These are phyloP conservation scores for Germaria angustata DNA, from an alignment of 2,888 invertebrate genomes.

Conservation along the genomic window DNA sequence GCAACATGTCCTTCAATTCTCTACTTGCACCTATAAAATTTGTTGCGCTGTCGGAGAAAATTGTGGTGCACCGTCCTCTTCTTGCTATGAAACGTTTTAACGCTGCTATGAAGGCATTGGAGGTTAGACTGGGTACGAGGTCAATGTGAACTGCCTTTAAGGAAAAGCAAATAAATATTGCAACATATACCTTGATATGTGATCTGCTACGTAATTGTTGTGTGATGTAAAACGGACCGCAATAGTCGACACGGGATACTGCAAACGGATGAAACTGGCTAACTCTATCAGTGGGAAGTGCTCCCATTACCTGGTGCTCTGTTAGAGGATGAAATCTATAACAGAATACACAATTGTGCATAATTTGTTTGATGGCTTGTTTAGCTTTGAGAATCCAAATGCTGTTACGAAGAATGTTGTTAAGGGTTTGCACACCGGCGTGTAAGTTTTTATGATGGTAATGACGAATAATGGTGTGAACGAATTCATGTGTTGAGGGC, in stretches of 20 bases:
- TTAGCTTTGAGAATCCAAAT: constrained; percentile 31
- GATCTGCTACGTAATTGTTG: constrained; percentile 12
- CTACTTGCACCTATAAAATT: constrained; percentile 48
- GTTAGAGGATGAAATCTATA: background rate
- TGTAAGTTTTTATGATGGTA: constrained; percentile 16
- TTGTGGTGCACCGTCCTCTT: background rate
- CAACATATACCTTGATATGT: background rate
- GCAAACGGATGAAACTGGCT: background rate
- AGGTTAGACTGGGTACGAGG: background rate
- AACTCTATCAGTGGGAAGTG: background rate
- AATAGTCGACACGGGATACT: constrained; percentile 9
- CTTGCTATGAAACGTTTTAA: background rate
- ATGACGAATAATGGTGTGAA: constrained; percentile 7
- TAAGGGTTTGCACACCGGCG: constrained; percentile 20
- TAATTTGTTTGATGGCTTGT: background rate
- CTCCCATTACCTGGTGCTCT: constrained; percentile 1
- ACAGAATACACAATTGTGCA: constrained; percentile 10
- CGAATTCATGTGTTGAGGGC: constrained; percentile 12
- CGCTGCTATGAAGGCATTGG: constrained; percentile 1
- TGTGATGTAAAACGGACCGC: constrained; percentile 4
- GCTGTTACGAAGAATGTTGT: constrained; percentile 17
- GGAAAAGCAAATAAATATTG: constrained; percentile 18
- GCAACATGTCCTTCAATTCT: constrained; percentile 31
- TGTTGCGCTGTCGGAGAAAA: background rate
- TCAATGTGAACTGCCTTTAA: background rate